Conservation (phyloP, 1,140 invertebrate genomes). For the Diplogasteroides magnus region DNA sequence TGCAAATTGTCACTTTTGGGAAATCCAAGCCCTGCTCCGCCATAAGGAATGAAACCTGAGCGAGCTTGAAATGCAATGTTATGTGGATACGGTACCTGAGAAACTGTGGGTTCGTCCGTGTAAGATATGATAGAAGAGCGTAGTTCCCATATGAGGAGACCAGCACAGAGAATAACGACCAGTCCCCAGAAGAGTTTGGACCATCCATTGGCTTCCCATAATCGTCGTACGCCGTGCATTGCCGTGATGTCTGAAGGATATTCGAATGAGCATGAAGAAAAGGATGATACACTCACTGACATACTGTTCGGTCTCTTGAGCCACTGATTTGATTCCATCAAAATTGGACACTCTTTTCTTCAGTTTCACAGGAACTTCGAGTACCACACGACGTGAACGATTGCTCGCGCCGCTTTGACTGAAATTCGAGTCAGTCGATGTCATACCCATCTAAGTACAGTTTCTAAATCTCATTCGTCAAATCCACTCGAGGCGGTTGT, state of each 20-base stretch:
- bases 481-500: too few relatives aligned
- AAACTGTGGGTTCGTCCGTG: conserved; percentile 6
- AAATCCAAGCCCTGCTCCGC: conserved; percentile 16
- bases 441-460: too few relatives aligned
- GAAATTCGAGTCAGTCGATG: too few relatives aligned
- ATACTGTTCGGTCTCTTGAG: background rate
- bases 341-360: background rate
- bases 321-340: background rate
- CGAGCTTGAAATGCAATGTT: background rate
- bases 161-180: background rate
- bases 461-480: too few relatives aligned
- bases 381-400: too few relatives aligned
- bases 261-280: conserved; percentile 2
- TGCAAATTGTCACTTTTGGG: conserved; percentile 21
- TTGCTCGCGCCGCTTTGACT: too few relatives aligned
- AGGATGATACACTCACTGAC: background rate
- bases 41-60: conserved; percentile 16
- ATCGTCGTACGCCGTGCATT: conserved; percentile 13
- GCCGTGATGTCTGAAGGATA: conserved; percentile 17
- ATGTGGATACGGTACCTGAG: conserved; percentile 3
- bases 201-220: conserved; percentile 8
- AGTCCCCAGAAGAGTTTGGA: conserved; percentile 18
- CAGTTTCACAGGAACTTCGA: background rate
- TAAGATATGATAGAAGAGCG: conserved; percentile 1
- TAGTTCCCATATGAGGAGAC: conserved; percentile 15